Percentiles rank a stretch among this genome's conserved stretches.
Conservation (phyloP, 2,888 invertebrate genomes). For the Mycalesis mineus region DNA sequence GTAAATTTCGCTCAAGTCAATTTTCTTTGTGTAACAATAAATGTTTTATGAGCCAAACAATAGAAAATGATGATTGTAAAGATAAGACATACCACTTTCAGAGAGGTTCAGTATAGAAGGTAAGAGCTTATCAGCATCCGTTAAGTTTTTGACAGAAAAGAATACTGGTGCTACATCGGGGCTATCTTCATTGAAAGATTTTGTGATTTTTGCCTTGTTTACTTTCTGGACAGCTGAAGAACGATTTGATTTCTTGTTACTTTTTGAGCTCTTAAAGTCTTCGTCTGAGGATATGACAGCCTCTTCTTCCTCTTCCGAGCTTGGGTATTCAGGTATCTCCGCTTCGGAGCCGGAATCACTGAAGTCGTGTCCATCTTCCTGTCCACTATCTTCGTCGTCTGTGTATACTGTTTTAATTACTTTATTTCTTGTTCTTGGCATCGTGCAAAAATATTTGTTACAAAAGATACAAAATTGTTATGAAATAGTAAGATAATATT, state of each 20-base stretch:
- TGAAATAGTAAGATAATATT: no score
- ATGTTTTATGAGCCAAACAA: no score
- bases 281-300: conserved; percentile 49
- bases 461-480: no score
- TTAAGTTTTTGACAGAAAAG: conserved; percentile 63
- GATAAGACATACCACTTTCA: conserved; percentile 68
- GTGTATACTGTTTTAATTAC: conserved; percentile 64
- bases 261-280: conserved; percentile 45
- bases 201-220: conserved; percentile 45
- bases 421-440: conserved; percentile 67
- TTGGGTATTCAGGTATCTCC: conserved; percentile 56
- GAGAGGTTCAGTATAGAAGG: conserved; percentile 68
- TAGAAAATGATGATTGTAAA: no score
- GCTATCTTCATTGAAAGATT: conserved; percentile 44
- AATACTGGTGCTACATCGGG: conserved; percentile 33
- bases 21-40: background rate
- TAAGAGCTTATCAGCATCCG: conserved; percentile 66
- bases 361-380: conserved; percentile 56
- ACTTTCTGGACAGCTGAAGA: conserved; percentile 27
- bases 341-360: conserved; percentile 75
- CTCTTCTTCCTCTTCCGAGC: conserved; percentile 50
- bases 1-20: no score
- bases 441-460: conserved; percentile 31
- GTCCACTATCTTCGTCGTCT: conserved; percentile 61
- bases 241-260: conserved; percentile 21